phyloP scores from a whole-genome alignment of 2,113 vertebrate species.

The Perccottus glenii region DNA sequence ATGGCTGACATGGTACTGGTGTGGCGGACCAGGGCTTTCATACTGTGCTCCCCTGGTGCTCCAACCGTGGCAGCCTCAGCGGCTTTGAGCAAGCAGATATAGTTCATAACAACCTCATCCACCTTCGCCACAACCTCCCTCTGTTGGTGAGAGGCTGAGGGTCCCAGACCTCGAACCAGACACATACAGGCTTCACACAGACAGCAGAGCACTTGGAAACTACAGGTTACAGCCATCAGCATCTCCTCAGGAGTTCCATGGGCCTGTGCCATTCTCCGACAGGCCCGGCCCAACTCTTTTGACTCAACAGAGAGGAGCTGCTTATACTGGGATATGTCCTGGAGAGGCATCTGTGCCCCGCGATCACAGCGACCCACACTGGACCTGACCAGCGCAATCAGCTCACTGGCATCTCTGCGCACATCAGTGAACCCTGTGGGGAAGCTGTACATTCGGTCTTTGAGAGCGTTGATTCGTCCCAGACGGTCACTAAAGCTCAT shows the following conservation, averaged over 20 bases:
- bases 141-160: constrained; percentile 85
- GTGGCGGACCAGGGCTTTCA: constrained; percentile 92
- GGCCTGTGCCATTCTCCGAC: constrained; percentile 92
- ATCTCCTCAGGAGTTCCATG: constrained; percentile 93
- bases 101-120: constrained; percentile 95
- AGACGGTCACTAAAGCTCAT: constrained; percentile 88
- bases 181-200: constrained; percentile 96
- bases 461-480: constrained; percentile 85
- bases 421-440: constrained; percentile 90
- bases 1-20: constrained; percentile 95
- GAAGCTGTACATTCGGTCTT: constrained; percentile 87
- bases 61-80: constrained; percentile 89
- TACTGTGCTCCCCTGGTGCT: constrained; percentile 84
- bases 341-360: constrained; percentile 78
- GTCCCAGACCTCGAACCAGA: constrained; percentile 89
- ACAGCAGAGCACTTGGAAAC: constrained; percentile 98
- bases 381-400: constrained; percentile 91
- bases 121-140: constrained; percentile 94
- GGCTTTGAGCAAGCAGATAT: constrained; percentile 94
- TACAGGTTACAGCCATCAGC: constrained; percentile 92
- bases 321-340: constrained; percentile 91
- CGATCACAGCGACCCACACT: constrained; percentile 81
- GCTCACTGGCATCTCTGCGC: constrained; percentile 91
- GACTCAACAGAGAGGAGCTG: constrained; percentile 93
- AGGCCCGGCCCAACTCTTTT: constrained; percentile 93